Evolutionary conservation across 30 jellyfish, hydroid and myxozoan species (phyloP), one percentile per base, ranked within the genome.

Genomic region (Hydractinia symbiolongicarpus): DNA sequence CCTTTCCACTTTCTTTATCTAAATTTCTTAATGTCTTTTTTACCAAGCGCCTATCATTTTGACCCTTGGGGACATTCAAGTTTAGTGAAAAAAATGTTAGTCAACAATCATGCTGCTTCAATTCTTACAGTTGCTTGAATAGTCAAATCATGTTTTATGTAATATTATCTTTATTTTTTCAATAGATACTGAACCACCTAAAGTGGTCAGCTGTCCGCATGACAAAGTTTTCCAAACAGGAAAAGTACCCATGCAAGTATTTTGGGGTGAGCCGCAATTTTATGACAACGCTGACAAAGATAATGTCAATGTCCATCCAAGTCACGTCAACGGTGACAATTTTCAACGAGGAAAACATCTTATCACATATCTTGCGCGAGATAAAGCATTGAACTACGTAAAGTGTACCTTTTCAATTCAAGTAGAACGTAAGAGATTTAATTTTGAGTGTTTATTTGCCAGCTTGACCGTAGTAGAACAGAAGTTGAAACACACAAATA

Each of bases 121-220:
- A 30, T 30, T 30, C 44, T 30, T 30, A 2, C 44, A 30, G 44
- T 30, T 2, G 2, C 44, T 30, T 30, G 44, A 30, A 30, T 30
- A 30, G 44, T 2, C 44, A 30, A 30, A 30, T 30, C 44, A 2
- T 0, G 44, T 30, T 1, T 30, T 30, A 30, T 30, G 44, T 30
- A 20, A 20, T 58, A 71, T 50, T 71, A 20, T 44, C 11, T 7
- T 62, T 64, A 19, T 13, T 57, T 54, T 53, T 55, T 68, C 40
- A 50, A 19, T 72, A 90, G 97, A 90, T 70, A 78, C 84, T 7
- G 97, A 90, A 81, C 91, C 97, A 4, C 97, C 97, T 60, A 90
- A 86, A 64, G 83, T 90, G 30, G 81, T 55, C 51, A 74, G 70
- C 71, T 90, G 97, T 61, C 97, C 96, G 78, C 50, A 66, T 40